These are phyloP conservation scores for Thymelicus acteon DNA, from an alignment of 2,888 invertebrate species.

Conservation along the genomic window DNA sequence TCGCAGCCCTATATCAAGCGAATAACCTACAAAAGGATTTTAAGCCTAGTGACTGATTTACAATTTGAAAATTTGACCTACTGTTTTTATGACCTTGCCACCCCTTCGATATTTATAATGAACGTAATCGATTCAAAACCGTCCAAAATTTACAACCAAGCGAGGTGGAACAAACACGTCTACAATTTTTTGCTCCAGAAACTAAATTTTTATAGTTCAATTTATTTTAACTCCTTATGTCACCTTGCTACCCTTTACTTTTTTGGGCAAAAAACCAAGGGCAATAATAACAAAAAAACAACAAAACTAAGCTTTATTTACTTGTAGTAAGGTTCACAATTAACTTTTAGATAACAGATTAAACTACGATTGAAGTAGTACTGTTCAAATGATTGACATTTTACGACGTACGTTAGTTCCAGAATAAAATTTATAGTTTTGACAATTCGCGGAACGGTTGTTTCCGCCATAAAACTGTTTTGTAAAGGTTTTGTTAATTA, in stretches of 20 bases:
- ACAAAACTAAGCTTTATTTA: conserved; percentile 45
- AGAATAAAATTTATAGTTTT: conserved; percentile 70
- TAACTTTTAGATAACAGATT: conserved; percentile 17
- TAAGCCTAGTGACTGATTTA: conserved; percentile 44
- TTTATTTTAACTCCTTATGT: conserved; percentile 63
- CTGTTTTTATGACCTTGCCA: conserved; percentile 68
- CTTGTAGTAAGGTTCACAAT: conserved; percentile 34
- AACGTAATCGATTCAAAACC: conserved; percentile 64
- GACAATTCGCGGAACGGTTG: conserved; percentile 74
- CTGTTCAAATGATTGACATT: conserved; percentile 70
- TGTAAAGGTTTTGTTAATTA: conserved; percentile 55
- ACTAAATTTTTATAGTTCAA: conserved; percentile 61
- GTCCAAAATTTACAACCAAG: conserved; percentile 53
- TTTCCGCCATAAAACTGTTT: conserved; percentile 64
- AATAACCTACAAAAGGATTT: too few relatives aligned
- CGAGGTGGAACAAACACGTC: conserved; percentile 54
- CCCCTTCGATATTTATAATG: conserved; percentile 59
- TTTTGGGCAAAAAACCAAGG: conserved; percentile 35
- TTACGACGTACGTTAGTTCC: conserved; percentile 67
- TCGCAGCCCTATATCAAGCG: too few relatives aligned
- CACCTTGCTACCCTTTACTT: conserved; percentile 59
- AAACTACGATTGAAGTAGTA: conserved; percentile 47
- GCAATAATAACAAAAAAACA: conserved; percentile 15
- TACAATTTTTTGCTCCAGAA: conserved; percentile 54
- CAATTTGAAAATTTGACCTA: conserved; percentile 62